These are phyloP conservation scores for Nematolebias whitei DNA, from an alignment of 2,113 vertebrate species.

Conservation along the genomic window DNA sequence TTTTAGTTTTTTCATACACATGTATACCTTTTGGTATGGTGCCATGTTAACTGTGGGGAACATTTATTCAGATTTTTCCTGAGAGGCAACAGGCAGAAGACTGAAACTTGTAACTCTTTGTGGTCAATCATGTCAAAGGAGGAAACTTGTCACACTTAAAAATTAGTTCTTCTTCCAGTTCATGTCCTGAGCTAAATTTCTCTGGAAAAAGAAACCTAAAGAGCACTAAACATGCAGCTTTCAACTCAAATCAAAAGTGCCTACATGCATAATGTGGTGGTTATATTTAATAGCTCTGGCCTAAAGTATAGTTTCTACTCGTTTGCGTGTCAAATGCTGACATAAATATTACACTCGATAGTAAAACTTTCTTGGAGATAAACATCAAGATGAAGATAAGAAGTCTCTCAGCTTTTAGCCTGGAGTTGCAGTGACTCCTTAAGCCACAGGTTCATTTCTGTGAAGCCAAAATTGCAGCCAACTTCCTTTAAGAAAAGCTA, in stretches of 20 bases:
- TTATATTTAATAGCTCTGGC: not conserved
- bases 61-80: conserved; percentile 5
- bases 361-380: conserved; percentile 26
- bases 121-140: conserved; percentile 20
- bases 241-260: not conserved
- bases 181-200: conserved; percentile 35
- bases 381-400: conserved; percentile 37
- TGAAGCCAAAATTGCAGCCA: conserved; percentile 21
- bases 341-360: not conserved
- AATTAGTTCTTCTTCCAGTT: conserved; percentile 8
- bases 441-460: conserved; percentile 23
- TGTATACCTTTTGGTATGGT: not conserved
- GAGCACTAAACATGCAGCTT: not conserved
- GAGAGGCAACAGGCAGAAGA: not conserved
- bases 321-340: not conserved
- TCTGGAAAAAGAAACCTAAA: conserved; percentile 67
- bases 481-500: conserved; percentile 42
- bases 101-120: not conserved
- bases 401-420: conserved; percentile 40
- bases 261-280: too few relatives aligned
- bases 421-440: conserved; percentile 46
- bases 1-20: not conserved
- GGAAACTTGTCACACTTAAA: conserved; percentile 43
- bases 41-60: not conserved
- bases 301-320: not conserved